Conservation (phyloP, 2,888 invertebrate species). For the Bruchidius siliquastri region DNA sequence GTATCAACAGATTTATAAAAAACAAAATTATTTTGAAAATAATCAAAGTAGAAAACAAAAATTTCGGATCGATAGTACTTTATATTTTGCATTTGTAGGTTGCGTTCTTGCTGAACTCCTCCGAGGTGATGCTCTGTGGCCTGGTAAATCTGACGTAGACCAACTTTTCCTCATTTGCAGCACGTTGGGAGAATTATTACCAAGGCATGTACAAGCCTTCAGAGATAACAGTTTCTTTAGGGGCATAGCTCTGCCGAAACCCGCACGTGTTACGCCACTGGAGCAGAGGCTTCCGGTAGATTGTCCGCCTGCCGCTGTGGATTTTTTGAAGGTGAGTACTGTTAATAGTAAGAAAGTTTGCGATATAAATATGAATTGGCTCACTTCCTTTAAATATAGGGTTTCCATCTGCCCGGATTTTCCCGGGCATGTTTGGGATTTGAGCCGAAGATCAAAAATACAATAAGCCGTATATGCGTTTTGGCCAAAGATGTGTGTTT, state of each 20-base stretch:
- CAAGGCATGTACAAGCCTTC: constrained; percentile 93
- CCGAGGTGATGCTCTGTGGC: constrained; percentile 92
- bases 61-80: no score
- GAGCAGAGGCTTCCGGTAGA: constrained; percentile 77
- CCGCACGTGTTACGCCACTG: constrained; percentile 77
- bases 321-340: constrained; percentile 72
- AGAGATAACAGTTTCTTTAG: constrained; percentile 88
- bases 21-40: no score
- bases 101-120: constrained; percentile 86
- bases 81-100: constrained; percentile 56
- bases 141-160: constrained; percentile 97
- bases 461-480: no score
- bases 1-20: no score
- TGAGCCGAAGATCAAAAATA: no score
- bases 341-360: no score
- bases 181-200: constrained; percentile 89
- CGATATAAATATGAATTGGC: no score
- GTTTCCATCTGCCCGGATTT: no score
- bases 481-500: no score
- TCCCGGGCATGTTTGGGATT: no score
- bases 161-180: constrained; percentile 93
- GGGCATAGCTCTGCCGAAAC: constrained; percentile 89
- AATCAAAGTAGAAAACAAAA: no score
- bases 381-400: no score
- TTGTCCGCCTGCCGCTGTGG: constrained; percentile 66